Evolutionary conservation across 2,797 vertebrate species (phyloP).

Genomic region (Paguma larvata): DNA sequence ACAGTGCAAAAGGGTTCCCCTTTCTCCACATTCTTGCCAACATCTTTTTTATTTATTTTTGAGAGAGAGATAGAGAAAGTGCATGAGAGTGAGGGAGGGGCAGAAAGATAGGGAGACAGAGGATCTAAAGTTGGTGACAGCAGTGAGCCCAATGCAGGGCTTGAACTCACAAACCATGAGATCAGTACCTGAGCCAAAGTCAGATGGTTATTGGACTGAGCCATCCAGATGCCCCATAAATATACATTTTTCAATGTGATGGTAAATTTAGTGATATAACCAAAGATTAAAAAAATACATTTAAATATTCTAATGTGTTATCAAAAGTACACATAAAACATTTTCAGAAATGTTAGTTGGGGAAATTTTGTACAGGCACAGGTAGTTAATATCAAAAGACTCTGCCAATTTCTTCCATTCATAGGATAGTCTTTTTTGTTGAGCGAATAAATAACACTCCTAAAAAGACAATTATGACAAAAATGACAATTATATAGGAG

Average conservation of each 20-base stretch:
- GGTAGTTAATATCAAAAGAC: conserved; percentile 24
- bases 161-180: too few species aligned
- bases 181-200: too few species aligned
- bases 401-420: conserved; percentile 54
- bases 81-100: too few species aligned
- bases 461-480: conserved; percentile 38
- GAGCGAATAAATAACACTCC: conserved; percentile 5
- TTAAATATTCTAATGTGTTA: neutral
- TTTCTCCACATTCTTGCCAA: too few species aligned
- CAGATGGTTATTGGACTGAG: too few species aligned
- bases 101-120: too few species aligned
- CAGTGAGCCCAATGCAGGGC: too few species aligned
- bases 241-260: neutral
- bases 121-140: too few species aligned
- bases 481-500: conserved; percentile 19
- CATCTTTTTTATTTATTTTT: too few species aligned
- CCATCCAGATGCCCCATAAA: neutral
- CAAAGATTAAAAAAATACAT: neutral
- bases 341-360: neutral
- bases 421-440: conserved; percentile 1
- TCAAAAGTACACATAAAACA: neutral
- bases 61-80: too few species aligned
- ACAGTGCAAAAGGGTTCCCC: too few species aligned
- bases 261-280: neutral
- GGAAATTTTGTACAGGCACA: neutral